Percentiles rank a stretch among this genome's conserved stretches.
These are phyloP conservation scores for Muraenolepis orangiensis DNA, from an alignment of 2,797 vertebrate genomes.

Conservation along the genomic window DNA sequence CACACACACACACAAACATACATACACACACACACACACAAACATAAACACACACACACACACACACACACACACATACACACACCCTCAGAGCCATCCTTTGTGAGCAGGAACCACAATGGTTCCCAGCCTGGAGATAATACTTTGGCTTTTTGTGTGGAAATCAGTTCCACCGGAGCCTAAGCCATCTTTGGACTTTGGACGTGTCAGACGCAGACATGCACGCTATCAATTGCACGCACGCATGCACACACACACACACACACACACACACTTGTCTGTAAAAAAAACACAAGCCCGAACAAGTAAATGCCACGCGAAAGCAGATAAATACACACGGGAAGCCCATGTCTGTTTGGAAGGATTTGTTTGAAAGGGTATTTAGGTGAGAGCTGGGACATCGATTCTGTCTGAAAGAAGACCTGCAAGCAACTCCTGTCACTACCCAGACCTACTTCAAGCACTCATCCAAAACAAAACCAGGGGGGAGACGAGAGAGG, in stretches of 20 bases:
- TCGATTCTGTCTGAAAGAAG: conserved; percentile 63
- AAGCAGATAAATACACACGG: background rate
- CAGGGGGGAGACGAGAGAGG: background rate
- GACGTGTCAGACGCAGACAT: background rate
- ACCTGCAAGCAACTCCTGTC: conserved; percentile 58
- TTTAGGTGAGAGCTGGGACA: conserved; percentile 47
- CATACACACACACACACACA: background rate
- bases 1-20: background rate
- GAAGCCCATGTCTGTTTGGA: background rate
- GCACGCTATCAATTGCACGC: background rate
- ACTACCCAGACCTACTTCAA: conserved; percentile 67
- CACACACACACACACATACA: background rate
- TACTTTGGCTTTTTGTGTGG: background rate
- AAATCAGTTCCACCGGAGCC: background rate
- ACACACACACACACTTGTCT: background rate
- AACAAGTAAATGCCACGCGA: background rate
- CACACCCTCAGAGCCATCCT: too few species aligned
- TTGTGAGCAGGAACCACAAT: background rate
- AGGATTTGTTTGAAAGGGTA: conserved; percentile 30
- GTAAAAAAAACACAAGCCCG: background rate
- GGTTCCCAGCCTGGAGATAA: background rate
- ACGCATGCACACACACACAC: background rate
- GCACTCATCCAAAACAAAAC: conserved; percentile 57
- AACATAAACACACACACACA: background rate
- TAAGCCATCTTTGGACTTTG: background rate